Evolutionary conservation across 2,113 vertebrate species (phyloP), one percentile per base, ranked within the genome.

Genomic region (Noctilio leporinus): DNA sequence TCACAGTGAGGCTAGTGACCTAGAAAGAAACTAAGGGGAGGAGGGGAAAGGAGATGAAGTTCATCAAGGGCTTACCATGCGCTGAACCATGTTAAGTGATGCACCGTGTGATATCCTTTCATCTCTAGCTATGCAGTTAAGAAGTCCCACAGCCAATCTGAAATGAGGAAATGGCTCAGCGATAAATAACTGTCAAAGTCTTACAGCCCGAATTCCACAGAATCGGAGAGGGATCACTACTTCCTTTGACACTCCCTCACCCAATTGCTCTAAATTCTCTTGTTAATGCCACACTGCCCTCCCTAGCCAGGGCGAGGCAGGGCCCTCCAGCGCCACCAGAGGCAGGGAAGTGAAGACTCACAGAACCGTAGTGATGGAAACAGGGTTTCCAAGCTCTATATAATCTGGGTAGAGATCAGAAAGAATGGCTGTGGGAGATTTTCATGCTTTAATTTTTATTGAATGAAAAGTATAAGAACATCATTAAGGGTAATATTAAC

Each of bases 291-390:
- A 16, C 3, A 3, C 43, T 30, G 17, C 38, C 33, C n/a, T 65
- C 2, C 6, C 20, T 24, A 49, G 19, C 4, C 3, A 8, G 16
- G 7, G n/a, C 2, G 20, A 0, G 43, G 17, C 28, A 4, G 1
- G 3, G 35, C 10, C 11, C 0, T 35, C 30, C 45, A 6, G n/a
- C n/a, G n/a, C n/a, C n/a, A 4, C 17, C 5, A 35, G 10, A 65
- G 15, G 20, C 24, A 47, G n/a, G 38, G 12, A 22, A 38, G 2
- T 15, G 3, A 28, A 33, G 16, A 77, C 28, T 4, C 69, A 1
- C 6, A 86, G 1, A 40, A 28, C 1, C 59, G 3, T 2, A 5
- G 10, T 2, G 43, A 16, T 20, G 22, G 10, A 16, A 51, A 11
- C 1, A 3, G 51, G 7, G 35, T 45, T 51, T 69, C 47, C 10